Percentiles rank a stretch among this genome's conserved stretches.
Conservation (phyloP, 2,113 vertebrate species). For the Strix uralensis region DNA sequence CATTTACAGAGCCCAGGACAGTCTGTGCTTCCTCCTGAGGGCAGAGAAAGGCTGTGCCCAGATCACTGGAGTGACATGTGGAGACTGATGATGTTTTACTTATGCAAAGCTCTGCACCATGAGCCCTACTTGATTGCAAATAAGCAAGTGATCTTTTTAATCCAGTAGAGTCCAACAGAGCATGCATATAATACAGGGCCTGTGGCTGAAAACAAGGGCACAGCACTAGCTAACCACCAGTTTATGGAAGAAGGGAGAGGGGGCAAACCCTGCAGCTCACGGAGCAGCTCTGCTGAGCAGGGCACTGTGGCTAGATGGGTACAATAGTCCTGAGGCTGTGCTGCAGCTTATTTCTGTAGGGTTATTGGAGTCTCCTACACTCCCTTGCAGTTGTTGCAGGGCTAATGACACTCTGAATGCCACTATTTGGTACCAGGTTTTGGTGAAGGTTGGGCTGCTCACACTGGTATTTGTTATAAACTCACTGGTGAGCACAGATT, state of each 20-base stretch:
- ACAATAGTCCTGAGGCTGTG: not conserved
- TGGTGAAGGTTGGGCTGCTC: not conserved
- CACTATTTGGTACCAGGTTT: not conserved
- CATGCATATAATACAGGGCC: accelerated
- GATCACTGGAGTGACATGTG: not conserved
- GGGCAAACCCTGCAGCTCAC: not conserved
- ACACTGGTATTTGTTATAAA: not conserved
- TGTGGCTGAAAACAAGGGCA: not conserved
- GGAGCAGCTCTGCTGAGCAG: not conserved
- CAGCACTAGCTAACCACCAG: not conserved
- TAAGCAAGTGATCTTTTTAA: not conserved
- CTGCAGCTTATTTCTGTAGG: not conserved
- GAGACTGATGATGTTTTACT: not conserved
- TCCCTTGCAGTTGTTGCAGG: not conserved
- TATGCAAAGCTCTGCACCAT: not conserved
- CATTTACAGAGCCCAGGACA: not conserved
- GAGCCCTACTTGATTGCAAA: not conserved
- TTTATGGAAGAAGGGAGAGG: not conserved
- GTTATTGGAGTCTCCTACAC: accelerated
- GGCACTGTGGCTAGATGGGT: not conserved
- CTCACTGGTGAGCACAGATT: not conserved
- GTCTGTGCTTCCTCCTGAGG: not conserved
- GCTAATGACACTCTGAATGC: accelerated
- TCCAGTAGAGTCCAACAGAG: not conserved
- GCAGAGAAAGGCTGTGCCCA: not conserved